Percentiles rank a stretch among this genome's conserved stretches.
Evolutionary conservation across 2,888 invertebrate genomes (phyloP).

Genomic region (Pherbina coryleti): DNA sequence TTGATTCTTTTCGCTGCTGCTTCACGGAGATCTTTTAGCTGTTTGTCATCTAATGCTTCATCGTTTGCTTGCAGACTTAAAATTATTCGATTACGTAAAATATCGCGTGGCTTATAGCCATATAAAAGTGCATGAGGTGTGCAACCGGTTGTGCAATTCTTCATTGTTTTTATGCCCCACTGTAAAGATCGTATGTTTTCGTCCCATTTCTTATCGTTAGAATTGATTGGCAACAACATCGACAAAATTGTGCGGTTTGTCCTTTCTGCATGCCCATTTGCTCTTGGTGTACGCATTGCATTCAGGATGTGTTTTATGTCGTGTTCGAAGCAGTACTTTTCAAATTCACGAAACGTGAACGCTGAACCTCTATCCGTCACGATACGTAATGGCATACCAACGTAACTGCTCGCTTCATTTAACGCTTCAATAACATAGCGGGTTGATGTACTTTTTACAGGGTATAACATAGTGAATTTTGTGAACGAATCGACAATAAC

Average conservation of each 20-base stretch:
- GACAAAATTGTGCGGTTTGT: constrained; percentile 29
- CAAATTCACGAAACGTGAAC: constrained; percentile 48
- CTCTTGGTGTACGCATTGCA: constrained; percentile 49
- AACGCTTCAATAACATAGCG: constrained; percentile 32
- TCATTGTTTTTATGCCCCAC: no score
- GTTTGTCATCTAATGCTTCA: background rate
- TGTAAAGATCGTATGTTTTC: no score
- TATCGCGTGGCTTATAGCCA: constrained; percentile 16
- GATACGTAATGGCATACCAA: constrained; percentile 48
- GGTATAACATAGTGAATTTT: constrained; percentile 35
- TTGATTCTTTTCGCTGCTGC: background rate
- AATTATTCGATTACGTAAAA: constrained; percentile 22
- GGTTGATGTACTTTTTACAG: constrained; percentile 39
- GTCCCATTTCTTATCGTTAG: constrained; percentile 21
- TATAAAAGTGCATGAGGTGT: constrained; percentile 25
- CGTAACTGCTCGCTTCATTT: constrained; percentile 36
- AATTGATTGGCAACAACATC: constrained; percentile 19
- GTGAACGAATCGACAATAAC: constrained; percentile 40
- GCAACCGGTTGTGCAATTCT: no score
- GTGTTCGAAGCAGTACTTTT: constrained; percentile 44
- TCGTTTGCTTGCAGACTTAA: background rate
- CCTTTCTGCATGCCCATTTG: constrained; percentile 42
- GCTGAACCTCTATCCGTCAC: constrained; percentile 53
- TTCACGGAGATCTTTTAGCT: background rate
- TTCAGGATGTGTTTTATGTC: constrained; percentile 49